phyloP scores from a whole-genome alignment of 2,888 invertebrate species.

The Hypomecis atomaria region DNA sequence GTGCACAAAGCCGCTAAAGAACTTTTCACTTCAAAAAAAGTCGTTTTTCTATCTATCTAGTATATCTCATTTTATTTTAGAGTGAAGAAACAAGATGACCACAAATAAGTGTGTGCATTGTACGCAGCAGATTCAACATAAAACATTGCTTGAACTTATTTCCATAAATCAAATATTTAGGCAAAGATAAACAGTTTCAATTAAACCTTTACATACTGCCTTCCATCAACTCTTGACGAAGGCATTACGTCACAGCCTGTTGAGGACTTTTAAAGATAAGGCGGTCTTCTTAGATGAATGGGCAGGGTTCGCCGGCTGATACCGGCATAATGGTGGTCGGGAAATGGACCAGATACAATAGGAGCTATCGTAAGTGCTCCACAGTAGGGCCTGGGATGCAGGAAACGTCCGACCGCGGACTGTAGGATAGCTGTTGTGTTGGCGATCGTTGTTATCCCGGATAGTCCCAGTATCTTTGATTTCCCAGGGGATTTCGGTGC shows the following conservation, averaged over 20 bases:
- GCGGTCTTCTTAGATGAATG: conserved; percentile 38
- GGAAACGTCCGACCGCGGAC: background rate
- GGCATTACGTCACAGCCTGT: conserved; percentile 38
- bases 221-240: conserved; percentile 19
- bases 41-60: no score
- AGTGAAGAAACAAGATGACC: no score
- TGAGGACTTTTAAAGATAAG: conserved; percentile 40
- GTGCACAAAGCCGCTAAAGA: no score
- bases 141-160: no score
- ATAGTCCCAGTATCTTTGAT: conserved; percentile 4
- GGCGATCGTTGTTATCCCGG: conserved; percentile 5
- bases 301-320: conserved; percentile 36
- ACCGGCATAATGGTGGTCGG: conserved; percentile 31
- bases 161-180: background rate
- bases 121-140: no score
- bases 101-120: no score
- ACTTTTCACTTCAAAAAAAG: no score
- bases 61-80: no score
- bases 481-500: conserved; percentile 5
- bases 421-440: conserved; percentile 4
- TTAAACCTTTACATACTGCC: conserved; percentile 12
- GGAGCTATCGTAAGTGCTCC: conserved; percentile 17
- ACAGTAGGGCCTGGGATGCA: conserved; percentile 9
- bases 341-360: conserved; percentile 28
- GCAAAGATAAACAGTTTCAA: background rate